A percentile compares a stretch with the other conserved stretches of the same genome.
These are phyloP conservation scores for Sarcophaga peregrina DNA, from an alignment of 1,140 invertebrate species.

Conservation along the genomic window DNA sequence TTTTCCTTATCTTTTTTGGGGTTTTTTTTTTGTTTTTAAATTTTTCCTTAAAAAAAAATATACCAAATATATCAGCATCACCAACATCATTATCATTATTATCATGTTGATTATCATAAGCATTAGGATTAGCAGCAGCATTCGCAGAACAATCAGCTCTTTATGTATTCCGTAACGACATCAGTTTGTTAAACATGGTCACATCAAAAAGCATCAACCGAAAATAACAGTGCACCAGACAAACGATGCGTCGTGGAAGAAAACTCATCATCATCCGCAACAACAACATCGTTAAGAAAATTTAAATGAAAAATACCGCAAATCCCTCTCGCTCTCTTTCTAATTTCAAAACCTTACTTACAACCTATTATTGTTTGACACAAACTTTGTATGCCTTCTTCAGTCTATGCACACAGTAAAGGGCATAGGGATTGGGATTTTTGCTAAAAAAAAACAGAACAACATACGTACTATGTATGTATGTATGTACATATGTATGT, in stretches of 20 bases:
- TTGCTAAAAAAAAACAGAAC: slow-evolving; percentile 3
- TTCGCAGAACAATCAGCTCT: background rate
- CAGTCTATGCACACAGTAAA: background rate
- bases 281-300: slow-evolving; percentile 3
- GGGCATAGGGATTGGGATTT: background rate
- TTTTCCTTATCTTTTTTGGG: background rate
- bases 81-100: background rate
- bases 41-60: background rate
- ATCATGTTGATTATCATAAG: background rate
- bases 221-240: slow-evolving; percentile 34
- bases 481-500: background rate
- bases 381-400: background rate
- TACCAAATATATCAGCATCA: background rate
- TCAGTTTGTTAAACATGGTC: slow-evolving; percentile 29
- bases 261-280: slow-evolving; percentile 1
- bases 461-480: background rate
- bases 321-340: no score
- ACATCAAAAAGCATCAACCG: slow-evolving; percentile 29
- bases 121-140: slow-evolving; percentile 13
- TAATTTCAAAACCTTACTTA: no score
- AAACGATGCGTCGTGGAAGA: slow-evolving; percentile 31
- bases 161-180: background rate
- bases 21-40: background rate
- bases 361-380: background rate
- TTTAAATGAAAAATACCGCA: background rate